phyloP scores from a whole-genome alignment of 2,888 invertebrate species.

The Drosophila percnosoma region DNA sequence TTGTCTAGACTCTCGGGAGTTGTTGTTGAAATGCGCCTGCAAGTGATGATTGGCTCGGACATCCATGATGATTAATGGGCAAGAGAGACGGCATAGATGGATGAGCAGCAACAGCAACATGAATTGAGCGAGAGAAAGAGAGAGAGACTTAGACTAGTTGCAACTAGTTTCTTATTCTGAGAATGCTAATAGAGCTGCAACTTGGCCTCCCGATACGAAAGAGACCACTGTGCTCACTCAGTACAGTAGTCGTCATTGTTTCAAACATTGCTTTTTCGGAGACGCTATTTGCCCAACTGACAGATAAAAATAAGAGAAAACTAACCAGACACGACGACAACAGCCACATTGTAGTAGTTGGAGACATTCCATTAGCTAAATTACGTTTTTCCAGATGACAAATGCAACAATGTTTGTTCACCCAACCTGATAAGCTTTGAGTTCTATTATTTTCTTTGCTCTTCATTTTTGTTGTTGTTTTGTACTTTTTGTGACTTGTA shows the following conservation, averaged over 20 bases:
- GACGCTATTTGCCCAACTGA: slow-evolving; percentile 51
- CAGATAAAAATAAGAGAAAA: slow-evolving; percentile 60
- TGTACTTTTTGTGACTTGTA: slow-evolving; percentile 27
- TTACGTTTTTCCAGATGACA: slow-evolving; percentile 43
- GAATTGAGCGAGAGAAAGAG: not conserved
- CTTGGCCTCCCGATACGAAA: slow-evolving; percentile 1
- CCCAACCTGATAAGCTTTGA: slow-evolving; percentile 62
- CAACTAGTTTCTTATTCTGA: slow-evolving; percentile 62
- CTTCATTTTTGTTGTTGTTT: not conserved
- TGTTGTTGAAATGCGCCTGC: slow-evolving; percentile 57
- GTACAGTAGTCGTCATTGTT: slow-evolving; percentile 75
- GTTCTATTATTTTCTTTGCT: slow-evolving; percentile 29
- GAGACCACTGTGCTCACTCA: not conserved
- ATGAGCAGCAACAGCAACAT: not conserved
- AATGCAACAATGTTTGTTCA: slow-evolving; percentile 55
- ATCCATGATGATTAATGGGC: slow-evolving; percentile 76
- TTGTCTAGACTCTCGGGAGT: slow-evolving; percentile 47
- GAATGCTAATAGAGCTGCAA: slow-evolving; percentile 78
- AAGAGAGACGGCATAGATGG: slow-evolving; percentile 13
- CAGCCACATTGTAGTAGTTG: slow-evolving; percentile 18
- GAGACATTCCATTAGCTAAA: slow-evolving; percentile 57
- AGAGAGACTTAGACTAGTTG: not conserved
- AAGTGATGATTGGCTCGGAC: slow-evolving; percentile 77
- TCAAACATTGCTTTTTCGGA: slow-evolving; percentile 15
- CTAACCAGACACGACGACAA: slow-evolving; percentile 11